Evolutionary conservation across 1,140 invertebrate species (phyloP).

Genomic region (Drosophila littoralis): DNA sequence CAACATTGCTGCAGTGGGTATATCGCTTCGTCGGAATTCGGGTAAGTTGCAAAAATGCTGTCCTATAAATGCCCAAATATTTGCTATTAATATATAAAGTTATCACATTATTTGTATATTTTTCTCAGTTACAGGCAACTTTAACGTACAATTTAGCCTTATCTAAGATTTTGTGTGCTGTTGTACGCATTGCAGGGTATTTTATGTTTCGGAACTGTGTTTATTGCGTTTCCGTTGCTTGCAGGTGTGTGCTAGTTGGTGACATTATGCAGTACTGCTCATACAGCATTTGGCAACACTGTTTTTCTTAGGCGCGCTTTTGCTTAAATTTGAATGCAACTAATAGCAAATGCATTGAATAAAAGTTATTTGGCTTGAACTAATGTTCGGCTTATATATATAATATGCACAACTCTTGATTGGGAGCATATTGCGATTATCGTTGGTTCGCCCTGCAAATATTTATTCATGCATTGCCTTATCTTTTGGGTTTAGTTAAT

Average conservation of each 20-base stretch:
- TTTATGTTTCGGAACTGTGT: not conserved
- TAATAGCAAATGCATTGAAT: too few species aligned
- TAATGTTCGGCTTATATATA: not conserved
- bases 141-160: too few species aligned
- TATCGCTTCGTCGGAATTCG: not conserved
- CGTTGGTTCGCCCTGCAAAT: too few species aligned
- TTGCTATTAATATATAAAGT: not conserved
- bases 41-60: not conserved
- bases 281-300: conserved; percentile 20
- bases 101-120: not conserved
- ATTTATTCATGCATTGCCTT: not conserved
- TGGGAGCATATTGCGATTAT: not conserved
- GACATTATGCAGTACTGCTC: conserved; percentile 25
- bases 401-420: not conserved
- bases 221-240: not conserved
- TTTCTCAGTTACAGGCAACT: not conserved
- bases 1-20: conserved; percentile 15
- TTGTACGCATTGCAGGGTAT: conserved; percentile 5
- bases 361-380: not conserved
- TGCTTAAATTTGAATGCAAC: not conserved
- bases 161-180: too few species aligned
- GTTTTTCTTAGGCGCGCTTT: conserved; percentile 2
- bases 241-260: conserved; percentile 37
- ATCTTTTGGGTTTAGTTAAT: conserved; percentile 1
- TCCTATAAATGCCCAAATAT: not conserved